These are phyloP conservation scores for Clinocottus analis DNA, from an alignment of 2,113 vertebrate species.

Conservation along the genomic window DNA sequence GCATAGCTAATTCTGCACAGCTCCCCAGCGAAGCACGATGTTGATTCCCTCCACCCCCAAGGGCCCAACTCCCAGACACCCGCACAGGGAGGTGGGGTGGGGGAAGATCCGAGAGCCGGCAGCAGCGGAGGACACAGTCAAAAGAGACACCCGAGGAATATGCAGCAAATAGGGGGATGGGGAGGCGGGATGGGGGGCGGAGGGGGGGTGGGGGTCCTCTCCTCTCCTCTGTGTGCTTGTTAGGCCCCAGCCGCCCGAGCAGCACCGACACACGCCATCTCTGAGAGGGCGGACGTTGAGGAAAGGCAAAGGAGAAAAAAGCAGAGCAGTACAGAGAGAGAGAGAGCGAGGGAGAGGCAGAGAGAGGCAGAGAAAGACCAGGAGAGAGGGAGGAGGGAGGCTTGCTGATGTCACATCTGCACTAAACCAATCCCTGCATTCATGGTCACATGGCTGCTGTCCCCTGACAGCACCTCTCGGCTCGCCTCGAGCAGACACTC, in stretches of 20 bases:
- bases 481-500: conserved; percentile 48
- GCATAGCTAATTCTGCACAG: conserved; percentile 72
- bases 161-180: conserved; percentile 35
- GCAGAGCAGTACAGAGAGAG: conserved; percentile 72
- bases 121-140: conserved; percentile 44
- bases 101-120: conserved; percentile 18
- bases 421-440: conserved; percentile 86
- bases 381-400: conserved; percentile 67
- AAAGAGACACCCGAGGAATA: conserved; percentile 36
- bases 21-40: conserved; percentile 65
- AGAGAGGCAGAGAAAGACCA: conserved; percentile 73
- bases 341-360: conserved; percentile 51
- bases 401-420: conserved; percentile 84
- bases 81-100: conserved; percentile 44
- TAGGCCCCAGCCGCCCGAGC: conserved; percentile 82
- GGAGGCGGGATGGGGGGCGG: too few relatives aligned
- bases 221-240: conserved; percentile 42
- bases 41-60: conserved; percentile 67
- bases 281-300: conserved; percentile 85
- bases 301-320: conserved; percentile 78
- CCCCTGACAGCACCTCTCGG: conserved; percentile 65
- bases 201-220: conserved; percentile 1
- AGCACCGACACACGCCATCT: conserved; percentile 83
- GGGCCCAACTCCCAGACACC: conserved; percentile 69
- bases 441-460: conserved; percentile 88